phyloP scores from a whole-genome alignment of 2,113 vertebrate species.

The Marmota monax region DNA sequence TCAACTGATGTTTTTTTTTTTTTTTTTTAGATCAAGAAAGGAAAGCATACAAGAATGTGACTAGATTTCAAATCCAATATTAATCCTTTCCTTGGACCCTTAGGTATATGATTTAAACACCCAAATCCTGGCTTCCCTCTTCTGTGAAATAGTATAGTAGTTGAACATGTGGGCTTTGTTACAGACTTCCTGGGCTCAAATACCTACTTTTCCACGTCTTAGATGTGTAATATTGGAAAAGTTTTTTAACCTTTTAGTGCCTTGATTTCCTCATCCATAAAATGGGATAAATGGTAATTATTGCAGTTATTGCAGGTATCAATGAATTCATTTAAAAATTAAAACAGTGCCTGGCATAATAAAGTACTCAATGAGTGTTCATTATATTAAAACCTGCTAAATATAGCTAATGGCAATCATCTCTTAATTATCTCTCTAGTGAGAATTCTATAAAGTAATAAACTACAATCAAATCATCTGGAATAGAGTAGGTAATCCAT shows the following conservation, averaged over 20 bases:
- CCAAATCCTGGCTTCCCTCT: background rate
- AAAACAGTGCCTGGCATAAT: background rate
- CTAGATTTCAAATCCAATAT: background rate
- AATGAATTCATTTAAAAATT: slow-evolving; percentile 42
- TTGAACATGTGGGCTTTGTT: background rate
- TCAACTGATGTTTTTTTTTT: background rate
- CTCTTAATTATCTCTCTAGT: background rate
- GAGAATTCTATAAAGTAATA: background rate
- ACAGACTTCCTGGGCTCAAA: background rate
- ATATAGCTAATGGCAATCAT: background rate
- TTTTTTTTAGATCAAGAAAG: background rate
- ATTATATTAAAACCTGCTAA: background rate
- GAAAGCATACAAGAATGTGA: background rate
- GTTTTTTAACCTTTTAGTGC: background rate
- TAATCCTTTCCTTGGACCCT: background rate
- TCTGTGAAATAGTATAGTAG: background rate
- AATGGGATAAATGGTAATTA: slow-evolving; percentile 1
- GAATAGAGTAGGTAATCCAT: background rate
- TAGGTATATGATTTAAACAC: background rate
- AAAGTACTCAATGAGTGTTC: background rate
- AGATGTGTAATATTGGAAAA: background rate
- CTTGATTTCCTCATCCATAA: background rate
- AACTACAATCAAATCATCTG: background rate
- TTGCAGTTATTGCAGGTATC: background rate
- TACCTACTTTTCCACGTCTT: background rate